Evolutionary conservation across 2,888 invertebrate genomes (phyloP), one percentile per base, ranked within the genome.

Genomic region (Odontocolon sp.): DNA sequence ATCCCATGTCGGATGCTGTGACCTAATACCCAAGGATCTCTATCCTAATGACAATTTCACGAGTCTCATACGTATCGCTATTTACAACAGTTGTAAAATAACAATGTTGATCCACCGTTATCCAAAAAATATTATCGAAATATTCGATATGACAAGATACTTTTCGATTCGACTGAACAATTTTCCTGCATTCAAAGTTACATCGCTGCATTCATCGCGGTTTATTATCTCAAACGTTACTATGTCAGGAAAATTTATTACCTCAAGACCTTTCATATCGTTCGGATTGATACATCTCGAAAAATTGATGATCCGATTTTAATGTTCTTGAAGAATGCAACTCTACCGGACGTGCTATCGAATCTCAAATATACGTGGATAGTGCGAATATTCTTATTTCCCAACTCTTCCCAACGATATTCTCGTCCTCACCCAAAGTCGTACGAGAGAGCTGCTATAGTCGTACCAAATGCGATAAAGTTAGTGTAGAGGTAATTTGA

Each of bases 401-500:
- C 52, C 26, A 52, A 56, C 21, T 57, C 42, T 59, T 33, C 67
- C 11, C 16, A 21, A 47, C 36, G 59, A 56, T 40, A 67, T 52
- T 54, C 57, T 50, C 26, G 57, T 28, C 23, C 4, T n/a, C 18
- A 28, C 28, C 40, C 52, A 31, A 42, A 31, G 57, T 61, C 61
- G 68, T 64, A 42, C 57, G 40, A 64, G 52, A 33, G 67, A 59
- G 31, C 18, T 26, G n/a, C n/a, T n/a, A n/a, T n/a, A 42, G 63
- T 72, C 68, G 75, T 74, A 79, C 84, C 85, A 88, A 88, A 88
- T 87, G 87, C 87, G 88, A 89, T 89, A 88, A 89, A 90, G 89
- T 90, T 90, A 84, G 87, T 85, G 87, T 84, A 84, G 86, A 87
- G 87, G 89, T 89, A 90, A 90, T 90, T 90, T 89, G 84, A 86